A percentile compares a stretch with the other conserved stretches of the same genome.
Evolutionary conservation across 1,140 invertebrate genomes (phyloP).

Genomic region (Yoshiicerus persimilis): DNA sequence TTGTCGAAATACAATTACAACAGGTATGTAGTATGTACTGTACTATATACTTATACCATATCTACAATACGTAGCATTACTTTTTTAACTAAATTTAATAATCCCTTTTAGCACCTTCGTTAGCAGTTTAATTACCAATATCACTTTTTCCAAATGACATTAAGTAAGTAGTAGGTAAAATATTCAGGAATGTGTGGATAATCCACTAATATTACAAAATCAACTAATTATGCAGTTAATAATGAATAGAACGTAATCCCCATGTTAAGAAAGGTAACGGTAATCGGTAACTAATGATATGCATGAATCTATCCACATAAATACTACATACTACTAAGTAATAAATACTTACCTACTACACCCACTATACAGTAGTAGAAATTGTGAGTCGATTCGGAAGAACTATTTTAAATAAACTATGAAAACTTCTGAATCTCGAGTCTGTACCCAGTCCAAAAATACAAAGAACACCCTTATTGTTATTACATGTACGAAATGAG

Average conservation of each 20-base stretch:
- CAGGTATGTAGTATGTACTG: background rate
- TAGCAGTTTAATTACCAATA: background rate
- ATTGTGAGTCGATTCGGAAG: background rate
- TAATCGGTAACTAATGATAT: background rate
- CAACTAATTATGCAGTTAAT: background rate
- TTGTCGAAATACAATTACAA: background rate
- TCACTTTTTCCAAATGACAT: background rate
- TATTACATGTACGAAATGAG: background rate
- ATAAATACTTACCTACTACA: background rate
- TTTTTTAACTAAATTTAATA: background rate
- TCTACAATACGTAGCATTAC: background rate
- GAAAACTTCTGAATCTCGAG: background rate
- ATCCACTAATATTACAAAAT: background rate
- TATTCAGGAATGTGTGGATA: background rate
- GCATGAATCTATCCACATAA: background rate
- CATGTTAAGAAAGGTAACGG: background rate
- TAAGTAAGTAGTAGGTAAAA: background rate
- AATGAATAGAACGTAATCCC: background rate
- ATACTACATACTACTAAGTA: too few relatives aligned
- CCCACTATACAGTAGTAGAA: background rate
- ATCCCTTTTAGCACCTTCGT: background rate
- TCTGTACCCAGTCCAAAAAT: background rate
- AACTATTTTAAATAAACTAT: background rate
- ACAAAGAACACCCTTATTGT: background rate
- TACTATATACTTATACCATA: background rate